phyloP scores from a whole-genome alignment of 37 sponge, comb jelly and placozoan genomes.

The Corticium candelabrum region DNA sequence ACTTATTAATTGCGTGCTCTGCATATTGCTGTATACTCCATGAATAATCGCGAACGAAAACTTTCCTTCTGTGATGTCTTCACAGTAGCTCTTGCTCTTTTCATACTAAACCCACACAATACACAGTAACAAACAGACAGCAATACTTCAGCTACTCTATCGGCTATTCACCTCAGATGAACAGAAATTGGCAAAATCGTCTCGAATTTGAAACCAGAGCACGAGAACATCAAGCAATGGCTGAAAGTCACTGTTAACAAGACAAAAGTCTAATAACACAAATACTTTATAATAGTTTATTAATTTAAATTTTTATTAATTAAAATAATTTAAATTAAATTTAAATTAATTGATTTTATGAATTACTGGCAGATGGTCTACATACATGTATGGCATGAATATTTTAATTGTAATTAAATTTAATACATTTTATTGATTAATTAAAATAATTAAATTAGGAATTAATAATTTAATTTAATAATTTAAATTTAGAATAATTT shows the following conservation, averaged over 20 bases:
- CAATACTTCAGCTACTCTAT: neutral
- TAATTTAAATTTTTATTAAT: too few species aligned
- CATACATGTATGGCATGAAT: neutral
- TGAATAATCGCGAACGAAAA: constrained; percentile 94
- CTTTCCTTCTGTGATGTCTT: constrained; percentile 94
- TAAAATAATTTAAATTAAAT: too few species aligned
- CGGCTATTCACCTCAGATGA: constrained; percentile 50
- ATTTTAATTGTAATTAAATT: neutral
- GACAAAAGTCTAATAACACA: neutral
- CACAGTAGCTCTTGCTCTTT: constrained; percentile 87
- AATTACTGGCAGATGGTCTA: too few species aligned
- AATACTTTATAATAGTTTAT: too few species aligned
- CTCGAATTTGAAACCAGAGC: constrained; percentile 87
- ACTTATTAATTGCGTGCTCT: constrained; percentile 46
- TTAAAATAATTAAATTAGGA: too few species aligned
- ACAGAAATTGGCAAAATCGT: constrained; percentile 82
- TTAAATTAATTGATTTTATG: too few species aligned
- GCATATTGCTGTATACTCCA: constrained; percentile 35
- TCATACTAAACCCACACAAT: constrained; percentile 78
- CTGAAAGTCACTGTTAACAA: constrained; percentile 38
- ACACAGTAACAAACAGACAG: neutral
- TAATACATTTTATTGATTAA: too few species aligned
- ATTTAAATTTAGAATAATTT: too few species aligned
- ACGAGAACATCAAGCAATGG: constrained; percentile 63
- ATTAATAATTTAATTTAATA: too few species aligned